Evolutionary conservation across 2,113 vertebrate species (phyloP), one percentile per base, ranked within the genome.

Genomic region (Tor tambroides): DNA sequence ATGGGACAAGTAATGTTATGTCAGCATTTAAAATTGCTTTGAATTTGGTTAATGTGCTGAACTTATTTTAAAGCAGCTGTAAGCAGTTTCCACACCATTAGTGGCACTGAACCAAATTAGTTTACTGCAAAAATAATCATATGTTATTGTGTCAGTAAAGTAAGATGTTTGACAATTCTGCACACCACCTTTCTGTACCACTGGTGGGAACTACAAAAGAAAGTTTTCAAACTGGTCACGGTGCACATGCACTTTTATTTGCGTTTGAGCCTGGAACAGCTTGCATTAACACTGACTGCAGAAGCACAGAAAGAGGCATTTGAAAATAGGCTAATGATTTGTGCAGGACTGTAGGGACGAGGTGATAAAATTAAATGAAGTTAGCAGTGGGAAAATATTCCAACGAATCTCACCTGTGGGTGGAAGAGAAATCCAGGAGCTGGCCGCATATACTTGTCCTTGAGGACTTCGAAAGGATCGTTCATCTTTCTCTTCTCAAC

Each of bases 401-500:
- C 1, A 23, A 43, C 11, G 77, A 81, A 79, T 17, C 93, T 54
- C 96, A 99, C 98, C 97, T 99, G 98, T 92, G 98, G 98, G 92
- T 99, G 98, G 94, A 99, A 98, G 91, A 99, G 95, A 94, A 99
- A 98, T 89, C 97, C 97, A 0, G 98, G 98, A 83, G 97, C 94
- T 65, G 98, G 97, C 87, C 98, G 97, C 97, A 99, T 98, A 95
- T 98, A 99, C 92, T 99, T 99, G 93, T 99, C 98, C 94, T 99
- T 99, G 92, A 99, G 97, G 93, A 96, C 96, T 95, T 99, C 98
- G 93, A 99, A 97, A 91, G 98, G 98, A 92, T 99, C 98, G 83
- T 94, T 97, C 94, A 98, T 95, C 92, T 98, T 99, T 96, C 98
- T 98, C 95, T 99, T 99, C 95, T 99, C 98, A 97, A 99, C 98